These are phyloP conservation scores for Stichodactyla helianthus DNA, from an alignment of 64 coral and sea anemone genomes.

Conservation along the genomic window DNA sequence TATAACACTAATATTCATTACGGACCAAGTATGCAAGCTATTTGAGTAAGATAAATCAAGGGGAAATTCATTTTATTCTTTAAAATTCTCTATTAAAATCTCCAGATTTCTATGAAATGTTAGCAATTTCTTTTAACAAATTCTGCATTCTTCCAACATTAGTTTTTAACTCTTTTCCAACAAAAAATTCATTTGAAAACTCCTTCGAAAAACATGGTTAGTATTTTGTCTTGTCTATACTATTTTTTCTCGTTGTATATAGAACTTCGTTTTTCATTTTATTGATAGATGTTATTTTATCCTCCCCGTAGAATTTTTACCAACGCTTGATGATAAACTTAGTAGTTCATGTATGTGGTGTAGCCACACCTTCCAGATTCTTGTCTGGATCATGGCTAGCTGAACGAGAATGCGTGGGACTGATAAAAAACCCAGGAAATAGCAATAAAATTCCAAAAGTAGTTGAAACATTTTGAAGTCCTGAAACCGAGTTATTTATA, in stretches of 20 bases:
- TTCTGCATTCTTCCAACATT: neutral
- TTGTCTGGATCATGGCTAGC: neutral
- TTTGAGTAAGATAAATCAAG: slow-evolving; percentile 14
- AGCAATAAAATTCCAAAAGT: neutral
- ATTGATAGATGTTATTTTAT: too few relatives aligned
- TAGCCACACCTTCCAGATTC: neutral
- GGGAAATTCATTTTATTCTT: neutral
- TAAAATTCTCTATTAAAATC: neutral
- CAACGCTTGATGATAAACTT: too few relatives aligned
- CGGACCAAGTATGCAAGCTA: slow-evolving; percentile 4
- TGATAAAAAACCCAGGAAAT: slow-evolving; percentile 12
- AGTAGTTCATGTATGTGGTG: too few relatives aligned
- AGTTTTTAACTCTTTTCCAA: too few relatives aligned
- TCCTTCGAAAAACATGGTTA: too few relatives aligned
- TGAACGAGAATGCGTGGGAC: neutral
- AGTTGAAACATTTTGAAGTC: neutral
- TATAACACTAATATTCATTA: slow-evolving; percentile 22
- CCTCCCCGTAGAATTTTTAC: too few relatives aligned
- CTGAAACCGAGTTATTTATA: neutral
- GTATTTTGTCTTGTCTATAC: too few relatives aligned
- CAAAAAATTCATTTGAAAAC: too few relatives aligned
- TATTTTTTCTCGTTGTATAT: too few relatives aligned
- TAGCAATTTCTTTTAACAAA: too few relatives aligned
- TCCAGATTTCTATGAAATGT: neutral
- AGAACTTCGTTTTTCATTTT: too few relatives aligned